phyloP scores from a whole-genome alignment of 1,140 invertebrate species.

The Lepidurus packardi region DNA sequence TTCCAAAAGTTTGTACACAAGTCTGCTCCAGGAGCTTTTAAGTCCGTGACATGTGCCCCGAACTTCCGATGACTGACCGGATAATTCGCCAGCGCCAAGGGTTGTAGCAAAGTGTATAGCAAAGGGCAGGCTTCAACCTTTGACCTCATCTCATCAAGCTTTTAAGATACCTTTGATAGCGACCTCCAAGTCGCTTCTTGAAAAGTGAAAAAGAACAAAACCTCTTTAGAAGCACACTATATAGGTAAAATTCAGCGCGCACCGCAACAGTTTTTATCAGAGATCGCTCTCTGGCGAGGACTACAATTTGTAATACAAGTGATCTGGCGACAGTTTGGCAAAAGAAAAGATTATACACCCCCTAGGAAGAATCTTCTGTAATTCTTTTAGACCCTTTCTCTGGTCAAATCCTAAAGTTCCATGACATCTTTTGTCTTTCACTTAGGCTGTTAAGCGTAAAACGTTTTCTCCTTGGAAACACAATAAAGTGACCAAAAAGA shows the following conservation, averaged over 20 bases:
- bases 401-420: too few species aligned
- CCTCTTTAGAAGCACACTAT: background rate
- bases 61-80: constrained; percentile 15
- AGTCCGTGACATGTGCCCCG: background rate
- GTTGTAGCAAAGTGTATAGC: background rate
- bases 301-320: background rate
- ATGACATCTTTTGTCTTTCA: too few species aligned
- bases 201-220: background rate
- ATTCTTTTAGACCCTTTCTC: too few species aligned
- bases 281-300: background rate
- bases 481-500: background rate
- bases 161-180: background rate
- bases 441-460: too few species aligned
- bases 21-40: background rate
- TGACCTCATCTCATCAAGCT: constrained; percentile 21
- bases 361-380: too few species aligned
- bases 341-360: too few species aligned
- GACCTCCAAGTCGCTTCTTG: background rate
- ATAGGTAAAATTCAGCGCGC: background rate
- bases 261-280: background rate
- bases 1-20: background rate
- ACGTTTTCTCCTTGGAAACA: too few species aligned
- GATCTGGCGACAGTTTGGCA: background rate
- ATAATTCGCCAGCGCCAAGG: background rate
- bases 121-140: background rate